Base-by-base conservation (phyloP, 2,888 invertebrate genomes). In the Julus scanicus region DNA sequence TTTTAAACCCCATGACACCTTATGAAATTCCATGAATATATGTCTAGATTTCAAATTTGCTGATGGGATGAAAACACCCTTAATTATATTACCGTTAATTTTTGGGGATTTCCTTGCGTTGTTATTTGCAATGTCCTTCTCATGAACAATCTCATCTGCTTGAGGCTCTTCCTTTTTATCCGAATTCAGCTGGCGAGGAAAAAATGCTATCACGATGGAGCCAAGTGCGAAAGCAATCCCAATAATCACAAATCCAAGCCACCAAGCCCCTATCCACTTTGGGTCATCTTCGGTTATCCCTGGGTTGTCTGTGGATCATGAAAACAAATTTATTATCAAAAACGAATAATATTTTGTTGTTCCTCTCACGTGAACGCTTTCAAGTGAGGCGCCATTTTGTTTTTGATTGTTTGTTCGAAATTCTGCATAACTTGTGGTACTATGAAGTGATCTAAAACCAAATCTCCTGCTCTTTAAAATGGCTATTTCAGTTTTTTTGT, bases 241-340 rank as follows among this genome's bases (percentile, higher is more conserved):
- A 39, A 94, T 92, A n/a, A 93, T 90, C 1, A 93, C 90, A 91
- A 93, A 94, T 2, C 93, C 95, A n/a, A 95, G 92, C 95, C 95
- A 96, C 95, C 95, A 96, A 13, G 95, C 95, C 37, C 95, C 96
- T 84, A 96, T 91, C 95, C 95, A 96, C 90, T 95, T 92, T 2
- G 95, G 95, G 92, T 96, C 95, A 29, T 91, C 87, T 39, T 48
- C 87, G 2, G 57, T 53, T 6, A 88, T 87, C 15, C 84, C 87
- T 20, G 87, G 87, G 39, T 87, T 87, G 15, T 40, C 88, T 87
- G 39, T 40, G 17, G 44, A n/a, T n/a, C n/a, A n/a, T n/a, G n/a
- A n/a, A n/a, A n/a, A n/a, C n/a, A n/a, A n/a, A n/a, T n/a, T n/a
- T n/a, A n/a, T n/a, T n/a, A n/a, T n/a, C n/a, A n/a, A n/a, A n/a